Conservation (phyloP, 1,140 invertebrate genomes). For the Mactra quadrangularis region DNA sequence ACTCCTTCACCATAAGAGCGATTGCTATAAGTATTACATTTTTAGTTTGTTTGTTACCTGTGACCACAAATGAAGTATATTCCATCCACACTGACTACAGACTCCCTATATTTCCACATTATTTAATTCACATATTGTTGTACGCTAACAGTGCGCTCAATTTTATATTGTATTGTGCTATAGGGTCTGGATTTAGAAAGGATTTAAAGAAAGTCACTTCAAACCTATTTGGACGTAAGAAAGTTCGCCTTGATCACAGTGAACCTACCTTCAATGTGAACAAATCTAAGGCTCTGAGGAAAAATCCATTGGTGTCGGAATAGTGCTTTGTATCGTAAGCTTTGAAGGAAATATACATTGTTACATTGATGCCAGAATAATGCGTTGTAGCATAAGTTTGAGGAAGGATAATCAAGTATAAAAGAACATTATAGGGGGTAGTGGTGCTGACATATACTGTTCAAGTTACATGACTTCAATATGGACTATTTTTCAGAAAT, state of each 20-base stretch:
- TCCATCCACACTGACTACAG: background rate
- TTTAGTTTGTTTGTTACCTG: slow-evolving; percentile 27
- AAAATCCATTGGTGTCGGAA: too few relatives aligned
- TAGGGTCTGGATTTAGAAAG: slow-evolving; percentile 45
- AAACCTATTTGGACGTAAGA: background rate
- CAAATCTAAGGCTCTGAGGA: too few relatives aligned
- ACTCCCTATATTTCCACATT: background rate
- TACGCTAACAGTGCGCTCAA: slow-evolving; percentile 51
- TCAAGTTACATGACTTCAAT: too few relatives aligned
- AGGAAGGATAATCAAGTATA: too few relatives aligned
- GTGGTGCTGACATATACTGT: too few relatives aligned
- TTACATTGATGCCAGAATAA: too few relatives aligned
- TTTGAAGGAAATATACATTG: too few relatives aligned
- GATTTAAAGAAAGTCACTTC: slow-evolving; percentile 24
- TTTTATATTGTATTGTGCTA: slow-evolving; percentile 50
- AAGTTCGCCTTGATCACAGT: background rate
- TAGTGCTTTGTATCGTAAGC: too few relatives aligned
- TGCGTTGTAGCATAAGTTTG: too few relatives aligned
- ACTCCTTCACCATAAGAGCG: slow-evolving; percentile 46
- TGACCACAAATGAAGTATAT: slow-evolving; percentile 19
- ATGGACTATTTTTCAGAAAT: too few relatives aligned
- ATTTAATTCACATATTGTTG: slow-evolving; percentile 33
- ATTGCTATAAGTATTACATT: slow-evolving; percentile 47
- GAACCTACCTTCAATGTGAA: too few relatives aligned
- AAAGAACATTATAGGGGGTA: too few relatives aligned